Conservation (phyloP, 2,888 invertebrate species). For the Lochmaea capreae region DNA sequence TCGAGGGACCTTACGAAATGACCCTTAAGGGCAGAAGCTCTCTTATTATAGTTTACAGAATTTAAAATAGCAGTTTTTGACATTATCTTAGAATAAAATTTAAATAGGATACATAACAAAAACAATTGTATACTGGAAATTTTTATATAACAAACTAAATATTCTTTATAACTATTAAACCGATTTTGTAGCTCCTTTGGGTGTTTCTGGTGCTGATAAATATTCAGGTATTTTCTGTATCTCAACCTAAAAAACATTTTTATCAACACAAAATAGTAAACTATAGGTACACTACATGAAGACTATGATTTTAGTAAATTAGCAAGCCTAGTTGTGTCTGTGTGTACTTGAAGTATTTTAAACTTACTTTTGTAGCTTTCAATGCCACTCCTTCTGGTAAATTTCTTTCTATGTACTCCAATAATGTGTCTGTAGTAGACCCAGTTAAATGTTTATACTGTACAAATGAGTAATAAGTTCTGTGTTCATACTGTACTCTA, state of each 20-base stretch:
- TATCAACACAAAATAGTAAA: not conserved
- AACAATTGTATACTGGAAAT: too few relatives aligned
- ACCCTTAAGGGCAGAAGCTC: too few relatives aligned
- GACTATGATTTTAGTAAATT: not conserved
- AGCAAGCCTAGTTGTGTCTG: too few relatives aligned
- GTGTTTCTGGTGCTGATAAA: conserved; percentile 29
- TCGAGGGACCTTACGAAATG: too few relatives aligned
- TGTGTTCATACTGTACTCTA: conserved; percentile 93
- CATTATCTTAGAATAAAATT: too few relatives aligned
- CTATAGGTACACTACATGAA: not conserved
- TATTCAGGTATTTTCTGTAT: conserved; percentile 32
- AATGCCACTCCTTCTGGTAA: conserved; percentile 97
- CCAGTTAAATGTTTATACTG: conserved; percentile 89
- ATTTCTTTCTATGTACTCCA: conserved; percentile 97
- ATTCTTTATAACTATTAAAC: not conserved
- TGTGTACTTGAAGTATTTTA: not conserved
- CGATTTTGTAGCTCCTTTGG: conserved; percentile 4
- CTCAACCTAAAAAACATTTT: conserved; percentile 32
- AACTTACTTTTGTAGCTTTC: conserved; percentile 82
- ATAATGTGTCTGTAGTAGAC: conserved; percentile 93
- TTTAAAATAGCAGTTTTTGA: too few relatives aligned
- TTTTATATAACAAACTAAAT: too few relatives aligned
- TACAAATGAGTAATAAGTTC: conserved; percentile 90
- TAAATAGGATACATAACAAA: too few relatives aligned
- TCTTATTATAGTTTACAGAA: too few relatives aligned